Evolutionary conservation across 2,797 vertebrate genomes (phyloP), one percentile per base, ranked within the genome.

Genomic region (Coranthus polyacanthus): DNA sequence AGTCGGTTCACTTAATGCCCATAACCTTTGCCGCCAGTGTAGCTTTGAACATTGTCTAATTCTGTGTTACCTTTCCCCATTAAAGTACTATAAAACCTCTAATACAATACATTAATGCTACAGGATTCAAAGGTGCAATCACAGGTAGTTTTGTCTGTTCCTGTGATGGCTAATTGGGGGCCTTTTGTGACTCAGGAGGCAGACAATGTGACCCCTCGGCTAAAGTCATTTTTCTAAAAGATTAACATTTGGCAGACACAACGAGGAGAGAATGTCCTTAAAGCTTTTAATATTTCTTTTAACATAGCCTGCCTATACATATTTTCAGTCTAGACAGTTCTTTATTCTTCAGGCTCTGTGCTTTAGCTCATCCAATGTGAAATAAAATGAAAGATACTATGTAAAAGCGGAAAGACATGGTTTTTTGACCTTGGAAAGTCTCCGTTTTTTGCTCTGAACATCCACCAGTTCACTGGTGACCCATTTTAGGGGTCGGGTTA

Each of bases 181-280:
- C 54, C 75, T 73, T 75, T 69, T 72, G 63, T 68, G 60, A 68
- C 50, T 75, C 36, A 4, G 20, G 26, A 67, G 53, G 53, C 50
- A 55, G 37, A 71, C 73, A 76, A 74, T 76, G 67, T 79, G 53
- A 71, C 67, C 59, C 61, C 32, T 51, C 36, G 46, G 61, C 46
- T 49, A 49, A 70, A 63, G 51, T 66, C 17, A 38, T 59, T 71
- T 68, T 74, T 47, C 55, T 51, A 49, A 57, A 34, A 61, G 21
- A 66, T 79, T 72, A 78, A 51, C 43, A 72, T 44, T 45, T 68
- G 36, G 45, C 43, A 38, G 38, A 64, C 16, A 29, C 41, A 9
- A 12, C 24, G 12, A 15, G 41, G 34, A 65, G 38, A 45, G 43
- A 46, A 75, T 43, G 21, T 43, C 36, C 43, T n/a, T 2, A 7